phyloP scores from a whole-genome alignment of 2,113 vertebrate species.

The Mus spicilegus region DNA sequence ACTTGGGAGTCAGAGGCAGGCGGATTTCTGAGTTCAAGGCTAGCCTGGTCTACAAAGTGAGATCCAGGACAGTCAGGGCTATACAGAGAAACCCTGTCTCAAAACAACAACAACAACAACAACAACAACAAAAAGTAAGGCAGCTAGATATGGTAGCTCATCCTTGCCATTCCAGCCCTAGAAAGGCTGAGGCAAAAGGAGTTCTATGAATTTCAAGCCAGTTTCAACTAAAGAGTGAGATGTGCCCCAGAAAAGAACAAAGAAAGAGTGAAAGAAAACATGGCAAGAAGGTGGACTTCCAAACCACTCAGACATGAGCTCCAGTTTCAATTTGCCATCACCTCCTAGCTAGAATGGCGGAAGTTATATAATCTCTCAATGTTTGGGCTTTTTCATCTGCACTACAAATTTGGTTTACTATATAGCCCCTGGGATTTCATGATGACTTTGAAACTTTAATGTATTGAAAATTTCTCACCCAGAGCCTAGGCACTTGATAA shows the following conservation, averaged over 20 bases:
- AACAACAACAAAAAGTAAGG: background rate
- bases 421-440: background rate
- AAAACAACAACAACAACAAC: too few species aligned
- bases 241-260: background rate
- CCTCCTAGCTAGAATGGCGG: background rate
- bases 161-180: background rate
- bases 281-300: background rate
- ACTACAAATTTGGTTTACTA: background rate
- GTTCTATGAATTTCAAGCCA: background rate
- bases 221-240: background rate
- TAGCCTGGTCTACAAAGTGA: too few species aligned
- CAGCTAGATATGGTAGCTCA: background rate
- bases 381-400: background rate
- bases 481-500: background rate
- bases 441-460: background rate
- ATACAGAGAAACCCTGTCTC: too few species aligned
- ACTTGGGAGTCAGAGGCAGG: too few species aligned
- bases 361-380: constrained; percentile 31
- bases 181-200: background rate
- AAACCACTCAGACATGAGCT: background rate
- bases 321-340: background rate
- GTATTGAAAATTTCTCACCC: constrained; percentile 9
- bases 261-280: background rate
- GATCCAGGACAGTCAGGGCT: too few species aligned
- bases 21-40: too few species aligned